Base-by-base conservation (phyloP, 2,888 invertebrate genomes). In the Limenitis camilla region DNA sequence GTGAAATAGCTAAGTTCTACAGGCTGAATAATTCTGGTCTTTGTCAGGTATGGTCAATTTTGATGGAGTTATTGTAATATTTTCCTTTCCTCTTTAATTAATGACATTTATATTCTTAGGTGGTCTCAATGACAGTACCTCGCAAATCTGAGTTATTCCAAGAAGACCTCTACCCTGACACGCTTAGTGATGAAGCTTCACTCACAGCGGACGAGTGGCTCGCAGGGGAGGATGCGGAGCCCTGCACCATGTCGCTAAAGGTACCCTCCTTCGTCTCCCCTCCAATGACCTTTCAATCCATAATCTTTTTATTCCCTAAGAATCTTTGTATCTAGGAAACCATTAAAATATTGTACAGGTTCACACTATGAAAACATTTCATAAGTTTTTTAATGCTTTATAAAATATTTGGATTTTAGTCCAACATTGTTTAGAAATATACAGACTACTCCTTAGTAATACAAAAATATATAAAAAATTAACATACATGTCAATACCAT, bases 111-210 rank as follows among this genome's bases (percentile, higher is more conserved):
- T 42, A 5, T 35, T 29, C 8, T 6, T 61, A 90, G 90, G 95
- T 94, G 60, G 91, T 97, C 55, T 96, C 97, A n/a, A 97, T 99
- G 97, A 98, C 98, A 51, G 98, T 98, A 53, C 98, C 98, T 28
- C 91, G 98, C 76, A 98, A 98, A 91, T 97, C 97, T 58, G 97
- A 97, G 83, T 90, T 96, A 69, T 98, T 98, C 90, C 98, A 98
- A 87, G 97, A 97, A 78, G 98, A 98, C 85, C 89, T 99, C 61
- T 99, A 97, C 82, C 98, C 98, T 0, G 97, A 98, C 75, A 98
- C 98, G 6, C 87, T 96, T 11, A 96, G 97, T 49, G 96, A 97
- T 71, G 94, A 94, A 58, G 94, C 97, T 5, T 94, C 96, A 9
- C 88, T 94, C 59, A 92, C 95, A 0, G 96, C 97, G 2, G 97